Evolutionary conservation across 2,113 vertebrate species (phyloP).

Genomic region (Coracopsis vasa): DNA sequence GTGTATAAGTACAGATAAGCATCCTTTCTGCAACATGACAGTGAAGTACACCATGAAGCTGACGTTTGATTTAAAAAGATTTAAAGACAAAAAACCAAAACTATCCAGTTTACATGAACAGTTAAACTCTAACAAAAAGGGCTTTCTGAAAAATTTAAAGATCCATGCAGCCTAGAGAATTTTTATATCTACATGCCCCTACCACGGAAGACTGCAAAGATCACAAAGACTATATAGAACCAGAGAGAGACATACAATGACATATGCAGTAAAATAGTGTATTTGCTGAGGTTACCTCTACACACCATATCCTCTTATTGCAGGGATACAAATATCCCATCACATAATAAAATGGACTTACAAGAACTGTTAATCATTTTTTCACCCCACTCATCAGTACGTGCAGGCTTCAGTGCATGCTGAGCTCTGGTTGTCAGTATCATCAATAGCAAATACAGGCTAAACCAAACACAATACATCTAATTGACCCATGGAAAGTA

Average conservation of each 20-base stretch:
- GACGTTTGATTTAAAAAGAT: neutral
- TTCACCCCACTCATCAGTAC: neutral
- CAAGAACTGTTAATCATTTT: neutral
- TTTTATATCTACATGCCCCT: neutral
- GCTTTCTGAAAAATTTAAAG: neutral
- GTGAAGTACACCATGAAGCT: neutral
- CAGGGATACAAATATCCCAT: neutral
- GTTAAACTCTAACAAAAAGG: neutral
- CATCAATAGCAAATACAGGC: neutral
- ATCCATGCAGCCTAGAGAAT: neutral
- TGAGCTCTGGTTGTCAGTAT: neutral
- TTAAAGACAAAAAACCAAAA: neutral
- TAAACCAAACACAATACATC: neutral
- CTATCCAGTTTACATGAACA: neutral
- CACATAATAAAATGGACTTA: neutral
- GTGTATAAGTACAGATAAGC: neutral
- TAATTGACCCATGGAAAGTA: neutral
- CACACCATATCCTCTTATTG: neutral
- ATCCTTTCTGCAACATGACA: neutral
- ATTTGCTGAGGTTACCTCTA: neutral
- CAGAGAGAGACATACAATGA: neutral
- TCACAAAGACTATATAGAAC: neutral
- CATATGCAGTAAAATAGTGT: neutral
- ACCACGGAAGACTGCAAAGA: neutral
- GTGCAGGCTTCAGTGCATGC: neutral